Conservation (phyloP, 2,797 vertebrate genomes). For the Myripristis murdjan region DNA sequence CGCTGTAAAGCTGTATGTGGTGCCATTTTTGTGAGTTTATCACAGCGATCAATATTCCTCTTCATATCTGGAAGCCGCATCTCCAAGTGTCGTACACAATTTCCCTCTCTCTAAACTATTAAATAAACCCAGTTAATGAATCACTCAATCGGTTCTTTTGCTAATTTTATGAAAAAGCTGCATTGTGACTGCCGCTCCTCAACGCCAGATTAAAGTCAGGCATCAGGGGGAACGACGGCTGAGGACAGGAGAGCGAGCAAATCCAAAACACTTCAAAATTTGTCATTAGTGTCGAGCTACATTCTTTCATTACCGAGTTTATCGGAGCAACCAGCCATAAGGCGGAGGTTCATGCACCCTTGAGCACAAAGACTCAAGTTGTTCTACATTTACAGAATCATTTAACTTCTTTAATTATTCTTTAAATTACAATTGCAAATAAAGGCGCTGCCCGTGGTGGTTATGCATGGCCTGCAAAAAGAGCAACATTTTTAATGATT, state of each 20-base stretch:
- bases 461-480: slow-evolving; percentile 81
- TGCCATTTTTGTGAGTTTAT: neutral
- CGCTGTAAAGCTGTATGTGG: neutral
- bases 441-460: slow-evolving; percentile 67
- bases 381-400: slow-evolving; percentile 83
- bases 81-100: neutral
- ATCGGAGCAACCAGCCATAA: slow-evolving; percentile 81
- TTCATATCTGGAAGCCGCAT: neutral
- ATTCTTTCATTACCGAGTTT: slow-evolving; percentile 80
- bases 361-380: slow-evolving; percentile 83
- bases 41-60: neutral
- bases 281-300: slow-evolving; percentile 75
- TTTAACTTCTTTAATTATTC: slow-evolving; percentile 87
- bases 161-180: slow-evolving; percentile 18
- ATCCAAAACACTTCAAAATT: slow-evolving; percentile 76
- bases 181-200: slow-evolving; percentile 8
- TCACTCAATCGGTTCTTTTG: slow-evolving; percentile 6
- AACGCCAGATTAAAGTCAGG: slow-evolving; percentile 43
- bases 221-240: slow-evolving; percentile 29
- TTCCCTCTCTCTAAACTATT: slow-evolving; percentile 1
- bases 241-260: slow-evolving; percentile 56
- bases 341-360: slow-evolving; percentile 79
- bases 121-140: slow-evolving; percentile 13
- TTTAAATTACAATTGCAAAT: slow-evolving; percentile 85
- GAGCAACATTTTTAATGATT: slow-evolving; percentile 88